Percentiles rank a stretch among this genome's conserved stretches.
Conservation (phyloP, 2,113 vertebrate genomes). For the Chroicocephalus ridibundus region DNA sequence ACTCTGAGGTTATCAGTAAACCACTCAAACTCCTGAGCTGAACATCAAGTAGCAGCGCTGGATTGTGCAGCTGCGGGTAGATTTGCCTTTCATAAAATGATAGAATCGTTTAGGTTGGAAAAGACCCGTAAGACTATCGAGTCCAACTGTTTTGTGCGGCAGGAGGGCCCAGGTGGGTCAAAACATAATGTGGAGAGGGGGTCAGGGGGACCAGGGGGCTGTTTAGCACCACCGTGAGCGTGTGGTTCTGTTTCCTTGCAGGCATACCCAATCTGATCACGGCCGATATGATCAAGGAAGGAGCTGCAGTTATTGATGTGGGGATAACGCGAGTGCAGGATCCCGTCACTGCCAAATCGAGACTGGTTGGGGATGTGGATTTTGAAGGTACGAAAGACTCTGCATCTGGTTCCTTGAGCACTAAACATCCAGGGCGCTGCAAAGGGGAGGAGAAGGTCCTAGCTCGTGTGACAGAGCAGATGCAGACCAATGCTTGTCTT, state of each 20-base stretch:
- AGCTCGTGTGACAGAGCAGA: rapidly evolving
- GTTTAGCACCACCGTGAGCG: rapidly evolving
- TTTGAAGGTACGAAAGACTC: slow-evolving; percentile 85
- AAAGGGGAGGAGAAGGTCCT: neutral
- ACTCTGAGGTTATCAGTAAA: neutral
- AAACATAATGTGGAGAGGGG: rapidly evolving
- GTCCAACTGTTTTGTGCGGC: neutral
- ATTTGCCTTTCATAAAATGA: neutral
- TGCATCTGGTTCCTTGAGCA: rapidly evolving
- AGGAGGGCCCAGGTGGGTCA: neutral
- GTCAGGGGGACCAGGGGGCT: too few species aligned
- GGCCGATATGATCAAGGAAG: slow-evolving; percentile 96
- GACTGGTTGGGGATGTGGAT: slow-evolving; percentile 94
- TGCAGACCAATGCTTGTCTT: rapidly evolving
- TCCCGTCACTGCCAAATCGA: slow-evolving; percentile 83
- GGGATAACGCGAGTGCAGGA: slow-evolving; percentile 93
- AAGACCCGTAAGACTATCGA: neutral
- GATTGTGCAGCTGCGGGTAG: neutral
- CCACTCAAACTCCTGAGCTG: neutral
- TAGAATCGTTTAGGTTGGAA: neutral
- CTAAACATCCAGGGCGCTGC: neutral
- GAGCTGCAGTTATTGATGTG: slow-evolving; percentile 92
- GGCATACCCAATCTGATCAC: slow-evolving; percentile 98
- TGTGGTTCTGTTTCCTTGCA: neutral
- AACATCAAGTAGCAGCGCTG: neutral